Evolutionary conservation across 2,888 invertebrate genomes (phyloP).

Genomic region (Heliconius hortense): DNA sequence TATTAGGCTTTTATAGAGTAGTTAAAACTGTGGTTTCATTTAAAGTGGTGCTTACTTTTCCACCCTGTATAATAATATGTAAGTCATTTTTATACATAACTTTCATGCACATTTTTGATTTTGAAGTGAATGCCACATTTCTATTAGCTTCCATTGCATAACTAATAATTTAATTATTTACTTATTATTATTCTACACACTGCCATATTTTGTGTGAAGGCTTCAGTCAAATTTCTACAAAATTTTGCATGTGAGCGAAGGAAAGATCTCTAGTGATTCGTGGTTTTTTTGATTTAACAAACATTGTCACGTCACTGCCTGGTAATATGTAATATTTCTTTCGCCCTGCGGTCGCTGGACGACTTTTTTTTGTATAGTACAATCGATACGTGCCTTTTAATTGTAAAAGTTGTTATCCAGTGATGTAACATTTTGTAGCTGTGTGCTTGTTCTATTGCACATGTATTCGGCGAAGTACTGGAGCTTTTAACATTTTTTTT

Average conservation of each 20-base stretch:
- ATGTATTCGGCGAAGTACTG: not conserved
- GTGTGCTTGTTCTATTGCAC: not conserved
- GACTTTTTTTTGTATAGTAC: constrained; percentile 20
- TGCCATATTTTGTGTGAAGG: constrained; percentile 14
- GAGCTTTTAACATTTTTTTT: not conserved
- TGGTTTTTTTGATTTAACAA: not conserved
- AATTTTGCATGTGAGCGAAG: not conserved
- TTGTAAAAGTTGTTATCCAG: constrained; percentile 9
- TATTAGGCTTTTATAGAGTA: too few relatives aligned
- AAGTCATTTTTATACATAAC: not conserved
- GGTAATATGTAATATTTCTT: not conserved
- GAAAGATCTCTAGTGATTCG: not conserved
- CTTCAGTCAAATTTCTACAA: constrained; percentile 8
- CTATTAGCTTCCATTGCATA: not conserved
- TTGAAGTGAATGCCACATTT: not conserved
- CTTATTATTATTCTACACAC: not conserved
- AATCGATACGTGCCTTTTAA: constrained; percentile 29
- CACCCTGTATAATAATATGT: not conserved
- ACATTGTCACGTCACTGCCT: constrained; percentile 7
- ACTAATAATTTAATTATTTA: not conserved
- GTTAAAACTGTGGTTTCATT: too few relatives aligned
- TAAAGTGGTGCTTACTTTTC: too few relatives aligned
- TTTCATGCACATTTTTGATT: not conserved
- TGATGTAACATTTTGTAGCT: not conserved
- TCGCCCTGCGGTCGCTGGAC: not conserved